A percentile compares a stretch with the other conserved stretches of the same genome.
Evolutionary conservation across 2,888 invertebrate species (phyloP).

Genomic region (Atherix ibis): DNA sequence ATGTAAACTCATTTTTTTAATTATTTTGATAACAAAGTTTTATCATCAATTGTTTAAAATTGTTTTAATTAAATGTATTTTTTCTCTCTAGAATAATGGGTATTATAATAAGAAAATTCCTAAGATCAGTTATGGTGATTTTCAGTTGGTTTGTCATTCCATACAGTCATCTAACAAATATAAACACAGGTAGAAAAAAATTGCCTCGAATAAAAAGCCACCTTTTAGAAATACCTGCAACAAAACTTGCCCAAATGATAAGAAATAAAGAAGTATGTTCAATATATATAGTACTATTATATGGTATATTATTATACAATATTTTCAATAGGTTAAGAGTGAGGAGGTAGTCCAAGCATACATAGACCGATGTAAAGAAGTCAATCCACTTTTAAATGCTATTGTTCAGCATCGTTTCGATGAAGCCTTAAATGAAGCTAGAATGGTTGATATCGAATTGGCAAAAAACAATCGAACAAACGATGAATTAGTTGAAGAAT

Average conservation of each 20-base stretch:
- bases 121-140: conserved; percentile 42
- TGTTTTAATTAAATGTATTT: too few relatives aligned
- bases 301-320: not conserved
- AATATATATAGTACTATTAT: not conserved
- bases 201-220: conserved; percentile 51
- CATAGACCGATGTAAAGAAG: conserved; percentile 58
- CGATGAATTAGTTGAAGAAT: conserved; percentile 47
- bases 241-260: conserved; percentile 51
- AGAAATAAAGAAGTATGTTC: conserved; percentile 47
- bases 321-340: conserved; percentile 59
- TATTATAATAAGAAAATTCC: conserved; percentile 41
- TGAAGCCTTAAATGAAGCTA: conserved; percentile 58
- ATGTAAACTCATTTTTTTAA: too few relatives aligned
- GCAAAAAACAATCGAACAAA: conserved; percentile 37
- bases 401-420: conserved; percentile 65
- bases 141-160: conserved; percentile 42
- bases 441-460: conserved; percentile 51
- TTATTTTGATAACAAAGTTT: too few relatives aligned
- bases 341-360: conserved; percentile 55
- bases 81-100: conserved; percentile 44
- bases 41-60: too few relatives aligned
- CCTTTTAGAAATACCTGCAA: conserved; percentile 52
- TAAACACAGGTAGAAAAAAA: conserved; percentile 39
- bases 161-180: conserved; percentile 33
- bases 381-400: conserved; percentile 64